Base-by-base conservation (phyloP, 2,888 invertebrate genomes). In the Criorhina ranunculi region DNA sequence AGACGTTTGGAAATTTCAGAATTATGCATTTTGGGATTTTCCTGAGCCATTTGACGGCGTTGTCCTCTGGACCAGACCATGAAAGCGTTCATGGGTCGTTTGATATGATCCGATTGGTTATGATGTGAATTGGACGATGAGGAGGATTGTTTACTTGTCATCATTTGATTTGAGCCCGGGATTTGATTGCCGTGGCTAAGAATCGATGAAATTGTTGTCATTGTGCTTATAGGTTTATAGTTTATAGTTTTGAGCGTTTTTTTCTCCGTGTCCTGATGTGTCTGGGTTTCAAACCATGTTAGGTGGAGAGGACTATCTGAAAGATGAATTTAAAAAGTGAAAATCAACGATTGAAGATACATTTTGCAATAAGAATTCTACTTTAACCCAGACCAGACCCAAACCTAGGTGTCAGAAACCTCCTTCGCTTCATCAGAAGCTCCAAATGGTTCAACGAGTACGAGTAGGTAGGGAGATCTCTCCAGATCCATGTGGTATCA, bases 1-100 rank as follows among this genome's bases (percentile, higher is more conserved):
- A 98, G 93, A 64, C 91, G 93, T 91, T 98, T 98, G 60, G 97
- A 97, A 88, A 98, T 98, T 92, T 96, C 96, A 0, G 96, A 96
- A 90, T 96, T 96, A 92, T 96, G 96, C 96, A 96, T 96, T 92
- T 96, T 98, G 88, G 98, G 98, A 91, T 98, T 98, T 89, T 98
- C 98, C 92, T 96, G 95, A 0, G 98, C 97, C 92, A 98, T 98
- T 93, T 98, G 97, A 83, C 98, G 94, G 49, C 98, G 93, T 92
- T 98, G 98, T 62, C 97, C 96, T 64, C 98, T 93, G 33, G 98
- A 98, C 98, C 98, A 98, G 17, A 92, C 98, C 98, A 98, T 98
- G 93, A 98, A 98, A 0, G 98, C 98, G 93, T 98, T 98, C 98
- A 99, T 98, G 42, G 98, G 98, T 73, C 98, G 93, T 91, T 98